These are phyloP conservation scores for Sericinus montela DNA, from an alignment of 2,888 invertebrate species.

Conservation along the genomic window DNA sequence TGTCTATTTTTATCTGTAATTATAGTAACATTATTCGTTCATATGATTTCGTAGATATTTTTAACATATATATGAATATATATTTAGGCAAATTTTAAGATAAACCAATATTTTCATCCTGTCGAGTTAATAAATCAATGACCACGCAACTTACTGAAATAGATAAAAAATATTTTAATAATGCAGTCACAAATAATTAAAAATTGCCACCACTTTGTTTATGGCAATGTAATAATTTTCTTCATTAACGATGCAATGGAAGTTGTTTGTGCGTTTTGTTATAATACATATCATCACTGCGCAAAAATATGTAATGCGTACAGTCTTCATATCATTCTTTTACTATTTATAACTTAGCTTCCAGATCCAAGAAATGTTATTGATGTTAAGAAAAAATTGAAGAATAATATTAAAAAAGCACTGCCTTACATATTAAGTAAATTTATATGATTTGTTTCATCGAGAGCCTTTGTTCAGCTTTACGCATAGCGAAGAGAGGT, in stretches of 20 bases:
- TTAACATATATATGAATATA: no score
- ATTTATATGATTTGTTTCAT: conserved; percentile 42
- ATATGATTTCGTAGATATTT: not conserved
- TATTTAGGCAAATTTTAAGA: not conserved
- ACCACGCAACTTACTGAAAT: not conserved
- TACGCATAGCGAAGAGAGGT: conserved; percentile 38
- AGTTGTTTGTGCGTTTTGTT: conserved; percentile 16
- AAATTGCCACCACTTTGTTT: not conserved
- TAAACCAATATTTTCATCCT: conserved; percentile 1
- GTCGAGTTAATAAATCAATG: not conserved
- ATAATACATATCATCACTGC: conserved; percentile 69
- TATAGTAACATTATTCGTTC: conserved; percentile 3
- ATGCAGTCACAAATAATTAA: not conserved
- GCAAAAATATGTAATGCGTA: conserved; percentile 43
- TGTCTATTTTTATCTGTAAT: conserved; percentile 18
- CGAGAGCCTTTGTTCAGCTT: conserved; percentile 39
- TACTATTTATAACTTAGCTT: conserved; percentile 27
- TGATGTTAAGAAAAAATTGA: conserved; percentile 41
- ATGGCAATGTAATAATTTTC: not conserved
- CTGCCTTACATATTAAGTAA: conserved; percentile 74
- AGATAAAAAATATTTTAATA: conserved; percentile 1
- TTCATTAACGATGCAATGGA: not conserved
- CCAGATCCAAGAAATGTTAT: conserved; percentile 21
- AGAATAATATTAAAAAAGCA: conserved; percentile 61
- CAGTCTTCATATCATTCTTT: conserved; percentile 67